phyloP scores from a whole-genome alignment of 1,140 invertebrate genomes.

The Lepidurus apus region DNA sequence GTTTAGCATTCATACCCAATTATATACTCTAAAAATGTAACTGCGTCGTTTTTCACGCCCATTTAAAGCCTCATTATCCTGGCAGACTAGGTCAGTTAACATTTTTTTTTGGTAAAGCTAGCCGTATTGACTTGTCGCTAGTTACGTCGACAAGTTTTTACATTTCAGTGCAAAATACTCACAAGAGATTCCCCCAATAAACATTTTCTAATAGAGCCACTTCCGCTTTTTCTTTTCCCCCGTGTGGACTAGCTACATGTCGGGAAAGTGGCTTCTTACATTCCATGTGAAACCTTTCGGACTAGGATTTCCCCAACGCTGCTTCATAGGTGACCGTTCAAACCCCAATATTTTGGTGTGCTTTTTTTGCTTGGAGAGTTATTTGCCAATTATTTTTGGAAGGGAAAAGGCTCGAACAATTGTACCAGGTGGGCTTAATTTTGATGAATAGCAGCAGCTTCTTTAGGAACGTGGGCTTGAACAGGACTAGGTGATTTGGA shows the following conservation, averaged over 20 bases:
- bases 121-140: background rate
- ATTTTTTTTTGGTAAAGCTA: constrained; percentile 4
- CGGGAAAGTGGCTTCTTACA: background rate
- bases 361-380: no score
- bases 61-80: background rate
- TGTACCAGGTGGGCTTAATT: background rate
- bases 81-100: background rate
- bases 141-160: constrained; percentile 7
- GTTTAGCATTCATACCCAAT: background rate
- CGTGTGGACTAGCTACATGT: background rate
- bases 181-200: constrained; percentile 13
- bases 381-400: no score
- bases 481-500: constrained; percentile 28
- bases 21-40: background rate
- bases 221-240: background rate
- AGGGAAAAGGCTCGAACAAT: no score
- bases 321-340: no score
- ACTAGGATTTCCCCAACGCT: no score
- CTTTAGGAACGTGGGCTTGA: constrained; percentile 7
- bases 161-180: background rate
- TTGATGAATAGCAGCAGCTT: background rate
- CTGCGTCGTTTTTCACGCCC: background rate
- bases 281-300: no score
- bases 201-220: background rate
- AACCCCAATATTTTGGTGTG: no score